Evolutionary conservation across 1,140 invertebrate species (phyloP).

Genomic region (Bursaphelenchus mucronatus): DNA sequence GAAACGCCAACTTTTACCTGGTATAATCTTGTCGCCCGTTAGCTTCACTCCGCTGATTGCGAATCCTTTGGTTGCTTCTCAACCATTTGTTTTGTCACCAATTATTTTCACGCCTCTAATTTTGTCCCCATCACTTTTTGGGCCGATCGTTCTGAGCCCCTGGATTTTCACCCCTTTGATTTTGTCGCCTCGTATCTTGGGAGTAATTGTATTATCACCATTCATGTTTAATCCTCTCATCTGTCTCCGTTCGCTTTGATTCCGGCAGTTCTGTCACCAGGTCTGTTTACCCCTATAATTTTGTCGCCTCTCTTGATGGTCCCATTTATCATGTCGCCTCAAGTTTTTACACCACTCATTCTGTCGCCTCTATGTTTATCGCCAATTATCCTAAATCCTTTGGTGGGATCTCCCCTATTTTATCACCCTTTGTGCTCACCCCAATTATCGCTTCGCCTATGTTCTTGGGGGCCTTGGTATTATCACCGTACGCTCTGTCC

Average conservation of each 20-base stretch:
- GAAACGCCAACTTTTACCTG: too few species aligned
- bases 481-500: too few species aligned
- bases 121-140: background rate
- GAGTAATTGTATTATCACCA: background rate
- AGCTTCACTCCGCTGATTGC: too few species aligned
- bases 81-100: slow-evolving; percentile 7
- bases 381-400: slow-evolving; percentile 11
- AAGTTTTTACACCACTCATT: slow-evolving; percentile 14
- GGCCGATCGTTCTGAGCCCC: background rate
- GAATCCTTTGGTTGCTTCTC: background rate
- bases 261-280: background rate
- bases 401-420: too few species aligned
- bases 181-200: background rate
- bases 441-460: too few species aligned
- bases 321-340: slow-evolving; percentile 4
- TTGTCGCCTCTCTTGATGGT: background rate
- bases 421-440: too few species aligned
- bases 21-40: too few species aligned
- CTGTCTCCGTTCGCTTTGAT: background rate
- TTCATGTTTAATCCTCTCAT: background rate
- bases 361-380: background rate
- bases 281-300: slow-evolving; percentile 9
- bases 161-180: slow-evolving; percentile 6
- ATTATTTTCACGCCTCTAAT: background rate
- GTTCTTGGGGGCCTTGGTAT: too few species aligned